phyloP scores from a whole-genome alignment of 2,113 vertebrate species.

The Redunca redunca region DNA sequence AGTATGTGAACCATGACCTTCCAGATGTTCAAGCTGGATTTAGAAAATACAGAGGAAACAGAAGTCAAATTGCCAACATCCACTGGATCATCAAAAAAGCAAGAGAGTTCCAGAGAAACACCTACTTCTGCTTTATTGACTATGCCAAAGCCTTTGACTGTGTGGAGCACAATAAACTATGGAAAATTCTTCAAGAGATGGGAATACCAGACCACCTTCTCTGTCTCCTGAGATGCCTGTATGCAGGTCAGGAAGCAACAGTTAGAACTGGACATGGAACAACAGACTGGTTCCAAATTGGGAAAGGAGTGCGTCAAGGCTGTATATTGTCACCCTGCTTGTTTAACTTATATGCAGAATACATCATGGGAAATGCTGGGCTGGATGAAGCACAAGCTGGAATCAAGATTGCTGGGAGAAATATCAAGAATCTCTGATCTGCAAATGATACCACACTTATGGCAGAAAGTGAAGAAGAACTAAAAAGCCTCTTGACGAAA shows the following conservation, averaged over 20 bases:
- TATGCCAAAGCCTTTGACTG: background rate
- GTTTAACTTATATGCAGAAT: background rate
- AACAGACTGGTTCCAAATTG: background rate
- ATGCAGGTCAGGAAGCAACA: background rate
- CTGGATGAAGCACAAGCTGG: background rate
- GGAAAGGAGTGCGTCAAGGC: fast-evolving
- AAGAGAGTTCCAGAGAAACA: background rate
- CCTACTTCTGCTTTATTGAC: background rate
- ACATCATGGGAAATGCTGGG: background rate
- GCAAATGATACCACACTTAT: background rate
- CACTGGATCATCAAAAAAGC: background rate
- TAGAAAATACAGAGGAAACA: background rate
- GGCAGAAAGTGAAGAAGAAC: background rate
- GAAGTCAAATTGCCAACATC: background rate
- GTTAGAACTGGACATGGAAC: background rate
- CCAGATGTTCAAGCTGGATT: background rate
- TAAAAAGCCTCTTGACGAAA: background rate
- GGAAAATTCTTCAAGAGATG: background rate
- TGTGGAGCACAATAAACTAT: background rate
- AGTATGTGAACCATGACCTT: background rate
- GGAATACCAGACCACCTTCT: background rate
- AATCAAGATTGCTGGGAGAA: background rate
- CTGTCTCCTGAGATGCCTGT: background rate
- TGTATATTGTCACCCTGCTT: background rate
- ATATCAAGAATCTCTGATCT: background rate